phyloP scores from a whole-genome alignment of 2,888 invertebrate species.

The Drosophila longiperda region DNA sequence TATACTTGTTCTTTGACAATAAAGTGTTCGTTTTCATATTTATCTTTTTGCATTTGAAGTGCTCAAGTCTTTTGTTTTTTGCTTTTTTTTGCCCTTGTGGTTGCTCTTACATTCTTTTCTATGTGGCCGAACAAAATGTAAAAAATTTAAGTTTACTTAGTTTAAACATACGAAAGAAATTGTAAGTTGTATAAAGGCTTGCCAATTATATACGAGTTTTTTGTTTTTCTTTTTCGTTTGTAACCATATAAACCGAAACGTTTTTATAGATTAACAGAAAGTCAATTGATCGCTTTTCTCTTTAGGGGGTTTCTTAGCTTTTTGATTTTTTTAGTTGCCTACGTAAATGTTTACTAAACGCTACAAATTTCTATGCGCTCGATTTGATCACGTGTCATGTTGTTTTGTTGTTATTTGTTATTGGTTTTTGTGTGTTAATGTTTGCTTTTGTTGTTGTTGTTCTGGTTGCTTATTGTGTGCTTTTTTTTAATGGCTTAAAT shows the following conservation, averaged over 20 bases:
- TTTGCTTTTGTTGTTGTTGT: slow-evolving; percentile 11
- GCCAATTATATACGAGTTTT: slow-evolving; percentile 54
- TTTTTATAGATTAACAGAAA: slow-evolving; percentile 33
- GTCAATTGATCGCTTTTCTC: slow-evolving; percentile 28
- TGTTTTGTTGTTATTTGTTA: slow-evolving; percentile 22
- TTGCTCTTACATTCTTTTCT: slow-evolving; percentile 33
- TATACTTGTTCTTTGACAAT: slow-evolving; percentile 35
- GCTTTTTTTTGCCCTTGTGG: slow-evolving; percentile 21
- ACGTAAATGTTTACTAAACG: slow-evolving; percentile 52
- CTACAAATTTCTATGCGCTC: slow-evolving; percentile 71
- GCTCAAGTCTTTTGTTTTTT: slow-evolving; percentile 74
- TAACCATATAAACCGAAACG: slow-evolving; percentile 35
- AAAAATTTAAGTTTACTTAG: slow-evolving; percentile 36
- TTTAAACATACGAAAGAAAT: slow-evolving; percentile 50
- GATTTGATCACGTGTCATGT: slow-evolving; percentile 72
- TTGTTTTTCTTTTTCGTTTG: not conserved
- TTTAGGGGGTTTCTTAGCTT: slow-evolving; percentile 1
- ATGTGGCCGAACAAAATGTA: slow-evolving; percentile 56
- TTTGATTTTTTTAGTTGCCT: slow-evolving; percentile 21
- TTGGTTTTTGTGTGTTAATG: slow-evolving; percentile 29
- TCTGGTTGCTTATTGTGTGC: slow-evolving; percentile 46
- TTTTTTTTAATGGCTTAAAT: slow-evolving; percentile 75
- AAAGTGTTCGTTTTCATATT: slow-evolving; percentile 32
- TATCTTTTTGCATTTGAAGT: slow-evolving; percentile 60
- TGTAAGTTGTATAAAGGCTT: slow-evolving; percentile 61